A percentile compares a stretch with the other conserved stretches of the same genome.
phyloP scores from a whole-genome alignment of 1,140 invertebrate species.

The Tenebrio molitor region DNA sequence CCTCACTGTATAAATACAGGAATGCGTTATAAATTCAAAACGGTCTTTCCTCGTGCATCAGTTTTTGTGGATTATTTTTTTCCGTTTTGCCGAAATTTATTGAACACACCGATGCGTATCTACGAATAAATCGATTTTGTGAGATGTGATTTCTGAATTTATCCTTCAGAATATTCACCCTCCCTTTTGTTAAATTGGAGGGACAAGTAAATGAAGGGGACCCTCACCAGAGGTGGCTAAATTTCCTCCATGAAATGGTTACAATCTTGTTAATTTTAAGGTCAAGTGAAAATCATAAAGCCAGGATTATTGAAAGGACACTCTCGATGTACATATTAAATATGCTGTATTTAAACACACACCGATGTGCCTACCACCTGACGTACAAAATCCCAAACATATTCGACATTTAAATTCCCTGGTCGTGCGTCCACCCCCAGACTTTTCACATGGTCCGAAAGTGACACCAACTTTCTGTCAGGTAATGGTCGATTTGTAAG shows the following conservation, averaged over 20 bases:
- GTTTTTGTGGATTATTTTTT: neutral
- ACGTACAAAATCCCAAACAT: no score
- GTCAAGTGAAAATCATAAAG: neutral
- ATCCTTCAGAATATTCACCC: neutral
- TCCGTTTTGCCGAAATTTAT: neutral
- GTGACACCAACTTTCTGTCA: no score
- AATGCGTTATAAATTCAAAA: slow-evolving; percentile 3
- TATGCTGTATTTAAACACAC: no score
- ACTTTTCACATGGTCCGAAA: no score
- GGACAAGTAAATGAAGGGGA: neutral
- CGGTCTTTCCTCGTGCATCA: neutral
- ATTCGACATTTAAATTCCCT: no score
- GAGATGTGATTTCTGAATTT: neutral
- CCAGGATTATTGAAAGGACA: no score
- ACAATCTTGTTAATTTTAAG: neutral
- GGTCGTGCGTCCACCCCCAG: no score
- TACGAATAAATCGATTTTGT: no score
- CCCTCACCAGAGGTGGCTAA: neutral
- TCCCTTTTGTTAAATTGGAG: neutral
- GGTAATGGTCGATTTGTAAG: no score
- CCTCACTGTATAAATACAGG: neutral
- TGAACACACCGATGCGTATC: neutral
- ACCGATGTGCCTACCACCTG: no score
- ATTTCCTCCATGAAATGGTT: neutral
- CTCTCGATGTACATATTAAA: no score